Percentiles rank a stretch among this genome's conserved stretches.
Conservation (phyloP, 2,797 vertebrate species). For the Siniperca obscura region DNA sequence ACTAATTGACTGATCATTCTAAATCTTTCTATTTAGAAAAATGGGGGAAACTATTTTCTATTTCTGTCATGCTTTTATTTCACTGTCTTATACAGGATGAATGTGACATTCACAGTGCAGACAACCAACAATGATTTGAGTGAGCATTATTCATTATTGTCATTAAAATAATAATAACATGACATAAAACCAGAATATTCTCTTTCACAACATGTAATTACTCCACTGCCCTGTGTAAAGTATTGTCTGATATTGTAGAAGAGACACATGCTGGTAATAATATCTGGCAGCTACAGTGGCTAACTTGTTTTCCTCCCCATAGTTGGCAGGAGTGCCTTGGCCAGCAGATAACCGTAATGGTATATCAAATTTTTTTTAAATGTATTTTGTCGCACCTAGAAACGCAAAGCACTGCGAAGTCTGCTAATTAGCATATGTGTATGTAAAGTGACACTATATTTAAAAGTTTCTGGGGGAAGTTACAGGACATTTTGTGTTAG, state of each 20-base stretch:
- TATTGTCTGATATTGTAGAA: not conserved
- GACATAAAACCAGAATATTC: not conserved
- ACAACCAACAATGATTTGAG: not conserved
- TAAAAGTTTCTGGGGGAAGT: constrained; percentile 2
- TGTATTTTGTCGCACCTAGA: constrained; percentile 39
- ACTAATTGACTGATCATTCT: not conserved
- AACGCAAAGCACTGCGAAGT: constrained; percentile 49
- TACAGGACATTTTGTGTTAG: constrained; percentile 3
- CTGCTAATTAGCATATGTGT: constrained; percentile 27
- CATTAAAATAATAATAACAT: not conserved
- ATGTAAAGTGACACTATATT: not conserved
- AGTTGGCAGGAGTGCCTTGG: constrained; percentile 38
- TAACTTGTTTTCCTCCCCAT: constrained; percentile 48
- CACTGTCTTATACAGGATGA: not conserved
- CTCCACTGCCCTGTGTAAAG: not conserved
- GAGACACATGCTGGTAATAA: constrained; percentile 33
- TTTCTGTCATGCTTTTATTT: not conserved
- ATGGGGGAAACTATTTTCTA: too few relatives aligned
- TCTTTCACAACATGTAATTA: not conserved
- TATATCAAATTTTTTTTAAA: constrained; percentile 42
- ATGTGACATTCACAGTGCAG: not conserved
- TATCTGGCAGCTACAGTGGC: constrained; percentile 47
- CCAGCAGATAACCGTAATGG: constrained; percentile 53
- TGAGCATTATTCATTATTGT: not conserved
- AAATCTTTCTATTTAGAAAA: not conserved